Percentiles rank a stretch among this genome's conserved stretches.
Evolutionary conservation across 2,113 vertebrate genomes (phyloP).

Genomic region (Cygnus buccinator): DNA sequence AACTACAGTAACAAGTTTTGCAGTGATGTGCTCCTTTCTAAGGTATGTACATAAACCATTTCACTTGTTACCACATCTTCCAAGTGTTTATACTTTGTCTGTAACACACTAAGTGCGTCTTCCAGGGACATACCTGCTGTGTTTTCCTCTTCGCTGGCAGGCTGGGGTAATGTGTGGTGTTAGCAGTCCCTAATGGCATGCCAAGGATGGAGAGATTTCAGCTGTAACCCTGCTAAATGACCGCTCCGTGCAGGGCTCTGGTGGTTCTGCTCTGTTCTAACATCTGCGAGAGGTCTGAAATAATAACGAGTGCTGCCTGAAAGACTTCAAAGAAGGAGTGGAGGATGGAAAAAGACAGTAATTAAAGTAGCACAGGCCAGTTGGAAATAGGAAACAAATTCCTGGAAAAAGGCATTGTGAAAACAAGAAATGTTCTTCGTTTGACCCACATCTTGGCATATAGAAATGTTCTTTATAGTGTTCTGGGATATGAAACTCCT

Average conservation of each 20-base stretch:
- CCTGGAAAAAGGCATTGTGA: conserved; percentile 31
- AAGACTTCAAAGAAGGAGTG: neutral
- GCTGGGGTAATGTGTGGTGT: neutral
- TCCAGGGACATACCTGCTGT: neutral
- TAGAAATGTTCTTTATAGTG: conserved; percentile 36
- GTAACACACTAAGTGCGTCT: neutral
- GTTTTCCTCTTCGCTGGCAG: neutral
- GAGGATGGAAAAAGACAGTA: conserved; percentile 14
- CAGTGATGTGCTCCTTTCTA: rapidly evolving
- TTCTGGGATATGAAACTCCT: conserved; percentile 3
- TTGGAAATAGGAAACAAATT: conserved; percentile 31
- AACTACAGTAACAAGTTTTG: neutral
- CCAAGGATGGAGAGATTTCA: neutral
- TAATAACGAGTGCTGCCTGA: neutral
- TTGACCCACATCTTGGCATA: conserved; percentile 37
- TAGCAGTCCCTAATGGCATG: rapidly evolving
- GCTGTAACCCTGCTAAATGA: neutral
- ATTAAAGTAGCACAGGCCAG: neutral
- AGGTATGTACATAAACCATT: neutral
- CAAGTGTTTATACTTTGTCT: neutral
- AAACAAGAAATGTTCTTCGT: neutral
- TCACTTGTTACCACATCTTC: neutral
- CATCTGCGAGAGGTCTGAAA: conserved; percentile 1
- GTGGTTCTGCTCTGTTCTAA: neutral
- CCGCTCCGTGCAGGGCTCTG: neutral